Evolutionary conservation across 2,797 vertebrate species (phyloP).

Genomic region (Karalla daura): DNA sequence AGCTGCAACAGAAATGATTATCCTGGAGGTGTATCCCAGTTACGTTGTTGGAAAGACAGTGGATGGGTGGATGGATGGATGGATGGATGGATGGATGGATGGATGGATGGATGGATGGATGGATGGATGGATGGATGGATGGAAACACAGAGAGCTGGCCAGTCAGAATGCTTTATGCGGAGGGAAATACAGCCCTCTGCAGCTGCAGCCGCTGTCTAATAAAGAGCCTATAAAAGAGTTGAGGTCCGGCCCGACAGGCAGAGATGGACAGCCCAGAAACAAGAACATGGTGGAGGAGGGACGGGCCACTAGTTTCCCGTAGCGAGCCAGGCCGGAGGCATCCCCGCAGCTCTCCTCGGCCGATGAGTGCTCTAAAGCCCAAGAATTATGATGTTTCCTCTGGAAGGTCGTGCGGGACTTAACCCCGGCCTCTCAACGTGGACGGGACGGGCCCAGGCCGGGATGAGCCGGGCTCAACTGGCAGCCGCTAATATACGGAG

Average conservation of each 20-base stretch:
- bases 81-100: no score
- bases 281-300: constrained; percentile 1
- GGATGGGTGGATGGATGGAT: no score
- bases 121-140: no score
- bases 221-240: not conserved
- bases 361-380: constrained; percentile 38
- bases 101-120: no score
- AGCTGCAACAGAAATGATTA: no score
- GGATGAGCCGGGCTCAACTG: constrained; percentile 5
- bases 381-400: constrained; percentile 46
- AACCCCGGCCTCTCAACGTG: constrained; percentile 3
- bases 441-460: constrained; percentile 1
- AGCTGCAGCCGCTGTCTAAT: constrained; percentile 4
- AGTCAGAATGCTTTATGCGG: constrained; percentile 1
- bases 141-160: constrained; percentile 1
- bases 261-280: constrained; percentile 5
- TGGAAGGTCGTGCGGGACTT: constrained; percentile 13
- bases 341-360: constrained; percentile 42
- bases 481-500: constrained; percentile 15
- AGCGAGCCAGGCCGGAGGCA: constrained; percentile 29
- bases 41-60: no score
- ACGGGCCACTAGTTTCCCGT: constrained; percentile 38
- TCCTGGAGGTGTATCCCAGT: no score
- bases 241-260: constrained; percentile 1
- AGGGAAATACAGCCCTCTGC: not conserved